Base-by-base conservation (phyloP, 2,113 vertebrate genomes). In the Poeciliopsis occidentalis region DNA sequence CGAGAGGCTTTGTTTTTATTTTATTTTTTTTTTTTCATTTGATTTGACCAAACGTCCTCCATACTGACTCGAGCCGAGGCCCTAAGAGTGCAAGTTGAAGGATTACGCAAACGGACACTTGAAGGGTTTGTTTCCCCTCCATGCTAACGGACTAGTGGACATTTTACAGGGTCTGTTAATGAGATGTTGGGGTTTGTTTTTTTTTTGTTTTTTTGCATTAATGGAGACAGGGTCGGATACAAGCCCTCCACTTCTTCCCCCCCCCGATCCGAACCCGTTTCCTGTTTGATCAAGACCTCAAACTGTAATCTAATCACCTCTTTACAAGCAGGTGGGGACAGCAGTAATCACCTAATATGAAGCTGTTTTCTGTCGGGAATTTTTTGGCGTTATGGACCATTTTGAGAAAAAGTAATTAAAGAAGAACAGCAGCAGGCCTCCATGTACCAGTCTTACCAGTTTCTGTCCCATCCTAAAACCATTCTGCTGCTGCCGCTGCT, bases 41-140 rank as follows among this genome's bases (percentile, higher is more conserved):
- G 30, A 41, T 83, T 86, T 81, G 89, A 93, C 88, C 91, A 92
- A 92, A 89, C 88, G 63, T 63, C 82, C 7, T 32, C 78, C 60
- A 4, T 29, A 51, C 68, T 64, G 80, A 87, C 81, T 75, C 41
- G 1, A 60, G 44, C 67, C 32, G 54, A 39, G 62, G 70, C 83
- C 10, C 77, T 41, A 57, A 75, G 62, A 47, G 44, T 60, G 74
- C 57, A 31, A 2, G 2, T 26, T 76, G 81, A 85, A 78, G 78
- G 72, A 85, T 51, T 26, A 76, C 31, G 11, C 22, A n/a, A 57
- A 60, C 76, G 13, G 51, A 19, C 80, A 22, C 41, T 75, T 76
- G 78, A 81, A 11, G 61, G 62, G 74, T 68, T 60, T 27, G 30
- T 37, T 51, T 54, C 12, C 64, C 81, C 65, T 63, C 67, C 81